Base-by-base conservation (phyloP, 2,113 vertebrate genomes). In the Tricholaema leucomelas region DNA sequence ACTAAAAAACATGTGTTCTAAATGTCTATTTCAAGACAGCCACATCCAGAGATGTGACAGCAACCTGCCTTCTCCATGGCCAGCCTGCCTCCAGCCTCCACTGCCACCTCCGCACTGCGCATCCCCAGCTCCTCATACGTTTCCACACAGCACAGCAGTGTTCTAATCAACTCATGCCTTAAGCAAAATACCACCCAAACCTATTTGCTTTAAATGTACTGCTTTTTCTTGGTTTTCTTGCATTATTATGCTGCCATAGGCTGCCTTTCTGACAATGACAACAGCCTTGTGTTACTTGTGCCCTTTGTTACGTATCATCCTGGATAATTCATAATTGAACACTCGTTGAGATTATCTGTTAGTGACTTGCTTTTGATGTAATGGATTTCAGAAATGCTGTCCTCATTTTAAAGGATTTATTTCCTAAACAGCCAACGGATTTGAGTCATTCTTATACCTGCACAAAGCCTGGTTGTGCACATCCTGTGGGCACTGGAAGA, bases 261-360 rank as follows among this genome's bases (percentile, higher is more conserved):
- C 25, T 31, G 30, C 71, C 17, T 48, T 77, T 56, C 59, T 24
- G 65, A 33, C 73, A 80, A 20, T 10, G 38, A 23, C 69, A 40
- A 86, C 44, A 59, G 76, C 21, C 48, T 36, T 46, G 33, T 46
- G 38, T 31, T 65, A 58, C 56, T 77, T 72, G 15, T 83, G 30
- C 70, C 80, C 30, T 86, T 79, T 17, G 2, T 65, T 92, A 16
- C 3, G 2, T 18, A 16, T 63, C 63, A 67, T 40, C 81, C 85
- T 67, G 54, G 52, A 70, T 65, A 80, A 91, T 67, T 95, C 91
- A 66, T 87, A 95, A 93, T 20, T 78, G 92, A 55, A 69, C 69
- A 33, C 15, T 95, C 24, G 35, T 84, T 82, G 86, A 85, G 81
- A 94, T 81, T 96, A 92, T 90, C 83, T 87, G 59, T 54, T 70